Base-by-base conservation (phyloP, 2,113 vertebrate species). In the Oriolus oriolus region DNA sequence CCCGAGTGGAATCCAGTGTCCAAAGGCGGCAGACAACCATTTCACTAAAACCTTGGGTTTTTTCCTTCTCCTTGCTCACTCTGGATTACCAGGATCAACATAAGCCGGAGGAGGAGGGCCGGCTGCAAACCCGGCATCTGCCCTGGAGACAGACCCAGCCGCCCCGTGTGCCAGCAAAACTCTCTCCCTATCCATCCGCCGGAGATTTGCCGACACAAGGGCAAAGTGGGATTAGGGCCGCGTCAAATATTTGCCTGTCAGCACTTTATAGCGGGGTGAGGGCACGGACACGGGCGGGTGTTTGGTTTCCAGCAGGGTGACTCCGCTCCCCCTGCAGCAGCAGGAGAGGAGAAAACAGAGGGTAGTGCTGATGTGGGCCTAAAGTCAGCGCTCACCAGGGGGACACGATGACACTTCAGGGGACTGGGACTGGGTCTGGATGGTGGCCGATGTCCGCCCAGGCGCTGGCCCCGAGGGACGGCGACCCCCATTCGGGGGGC, bases 131-230 rank as follows among this genome's bases (percentile, higher is more conserved):
- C 61, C 33, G 10, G 70, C 82, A 87, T 71, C 74, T 84, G 79
- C 59, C 39, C 78, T n/a, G 52, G 59, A 88, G 85, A 65, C 78
- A 65, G 81, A 70, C 33, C 47, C 59, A 15, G 64, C 71, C 19
- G 2, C n/a, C 23, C 63, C 9, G 15, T 11, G 13, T 26, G 68
- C 85, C 84, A 76, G 80, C 78, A 77, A 33, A 84, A 84, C 70
- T 66, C 83, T 41, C 54, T 83, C 80, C 63, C 77, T 12, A 12
- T 60, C 73, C 37, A 16, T 9, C 80, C 6, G 18, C 87, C 33
- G 3, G 41, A 75, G 93, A 97, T 96, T 73, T 96, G 97, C 96
- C 53, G 77, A 96, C 93, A 94, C 82, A 93, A 95, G 95, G 79
- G 76, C 92, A 63, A 42, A 77, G 50, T 0, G 7, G 95, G 96